Conservation (phyloP, 2,113 vertebrate species). For the Scopus umbretta region DNA sequence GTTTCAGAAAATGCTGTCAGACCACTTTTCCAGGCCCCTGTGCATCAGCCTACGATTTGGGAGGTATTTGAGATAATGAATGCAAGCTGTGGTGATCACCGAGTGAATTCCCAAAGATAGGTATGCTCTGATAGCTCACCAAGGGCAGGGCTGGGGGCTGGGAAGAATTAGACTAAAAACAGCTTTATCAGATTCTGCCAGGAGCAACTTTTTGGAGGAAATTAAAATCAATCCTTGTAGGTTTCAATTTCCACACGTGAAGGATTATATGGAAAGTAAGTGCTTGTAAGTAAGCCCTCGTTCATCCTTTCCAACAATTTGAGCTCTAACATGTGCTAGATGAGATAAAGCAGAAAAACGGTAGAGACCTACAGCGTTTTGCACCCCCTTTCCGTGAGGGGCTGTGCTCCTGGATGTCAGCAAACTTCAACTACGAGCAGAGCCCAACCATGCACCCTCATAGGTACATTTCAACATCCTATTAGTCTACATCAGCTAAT, state of each 20-base stretch:
- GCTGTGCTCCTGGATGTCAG: background rate
- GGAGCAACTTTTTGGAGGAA: constrained; percentile 29
- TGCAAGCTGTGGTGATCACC: constrained; percentile 30
- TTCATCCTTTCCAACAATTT: background rate
- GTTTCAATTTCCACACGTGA: constrained; percentile 30
- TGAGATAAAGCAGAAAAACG: background rate
- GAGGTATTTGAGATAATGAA: constrained; percentile 53
- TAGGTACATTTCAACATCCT: background rate
- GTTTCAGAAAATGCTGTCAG: constrained; percentile 7
- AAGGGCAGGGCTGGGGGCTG: background rate
- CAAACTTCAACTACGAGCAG: background rate
- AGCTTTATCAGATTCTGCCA: constrained; percentile 54
- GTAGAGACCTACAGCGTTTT: background rate
- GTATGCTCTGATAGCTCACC: background rate
- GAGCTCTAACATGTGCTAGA: background rate
- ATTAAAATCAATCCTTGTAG: constrained; percentile 52
- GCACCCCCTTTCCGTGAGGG: background rate
- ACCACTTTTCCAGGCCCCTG: background rate
- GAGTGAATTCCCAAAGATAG: constrained; percentile 1
- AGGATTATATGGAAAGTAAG: background rate
- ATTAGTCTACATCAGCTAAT: background rate
- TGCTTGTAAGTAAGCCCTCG: background rate
- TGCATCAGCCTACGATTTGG: background rate
- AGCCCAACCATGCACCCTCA: background rate
- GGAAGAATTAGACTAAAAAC: constrained; percentile 35